These are phyloP conservation scores for Drosophila crucigera DNA, from an alignment of 2,888 invertebrate genomes.

Conservation along the genomic window DNA sequence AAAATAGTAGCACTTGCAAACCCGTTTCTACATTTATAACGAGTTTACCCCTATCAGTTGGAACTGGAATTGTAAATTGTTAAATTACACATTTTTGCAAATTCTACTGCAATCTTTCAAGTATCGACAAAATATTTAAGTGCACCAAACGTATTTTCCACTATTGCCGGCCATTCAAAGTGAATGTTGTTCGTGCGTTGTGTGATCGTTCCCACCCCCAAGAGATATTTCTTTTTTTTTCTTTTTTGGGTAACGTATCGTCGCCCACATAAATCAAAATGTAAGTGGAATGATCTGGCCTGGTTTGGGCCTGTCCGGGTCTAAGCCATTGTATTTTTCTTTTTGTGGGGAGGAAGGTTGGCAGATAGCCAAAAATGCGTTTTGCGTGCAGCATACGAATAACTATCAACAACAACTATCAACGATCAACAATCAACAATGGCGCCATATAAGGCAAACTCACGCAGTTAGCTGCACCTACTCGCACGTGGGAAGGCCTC, in stretches of 20 bases:
- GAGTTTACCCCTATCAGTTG: not conserved
- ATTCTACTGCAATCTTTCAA: constrained; percentile 16
- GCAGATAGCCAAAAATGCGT: constrained; percentile 73
- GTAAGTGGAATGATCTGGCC: constrained; percentile 44
- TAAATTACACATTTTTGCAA: constrained; percentile 18
- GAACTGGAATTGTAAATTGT: not conserved
- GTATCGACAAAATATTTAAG: constrained; percentile 33
- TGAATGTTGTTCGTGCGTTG: constrained; percentile 71
- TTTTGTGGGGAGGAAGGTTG: constrained; percentile 19
- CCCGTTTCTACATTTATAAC: not conserved
- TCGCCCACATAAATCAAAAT: constrained; percentile 78
- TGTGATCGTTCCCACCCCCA: constrained; percentile 53
- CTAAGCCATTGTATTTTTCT: constrained; percentile 54
- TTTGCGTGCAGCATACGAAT: constrained; percentile 67
- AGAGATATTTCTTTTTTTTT: constrained; percentile 11
- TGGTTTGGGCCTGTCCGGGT: constrained; percentile 26
- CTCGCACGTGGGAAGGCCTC: constrained; percentile 45
- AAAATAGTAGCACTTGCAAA: not conserved
- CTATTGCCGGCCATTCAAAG: constrained; percentile 55
- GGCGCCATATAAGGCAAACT: constrained; percentile 73
- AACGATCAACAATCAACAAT: constrained; percentile 25
- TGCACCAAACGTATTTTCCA: constrained; percentile 59
- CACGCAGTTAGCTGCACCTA: constrained; percentile 73
- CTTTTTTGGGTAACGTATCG: constrained; percentile 34
- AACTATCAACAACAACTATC: constrained; percentile 14